phyloP scores from a whole-genome alignment of 2,797 vertebrate genomes.

The Sphenopsis melanotis region DNA sequence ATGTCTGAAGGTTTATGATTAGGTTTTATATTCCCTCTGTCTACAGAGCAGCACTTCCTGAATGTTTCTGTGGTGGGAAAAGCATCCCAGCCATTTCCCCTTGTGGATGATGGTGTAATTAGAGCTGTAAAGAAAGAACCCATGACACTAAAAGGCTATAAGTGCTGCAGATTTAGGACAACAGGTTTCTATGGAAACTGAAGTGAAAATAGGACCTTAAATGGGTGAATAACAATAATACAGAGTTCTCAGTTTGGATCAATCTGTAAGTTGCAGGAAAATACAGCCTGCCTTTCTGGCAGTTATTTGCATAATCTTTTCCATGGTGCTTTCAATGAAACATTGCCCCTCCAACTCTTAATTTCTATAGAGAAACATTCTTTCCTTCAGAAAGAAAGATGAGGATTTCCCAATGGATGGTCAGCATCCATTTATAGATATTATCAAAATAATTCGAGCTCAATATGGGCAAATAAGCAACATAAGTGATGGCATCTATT shows the following conservation, averaged over 20 bases:
- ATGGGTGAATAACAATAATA: conserved; percentile 50
- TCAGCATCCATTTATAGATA: neutral
- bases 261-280: conserved; percentile 21
- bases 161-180: conserved; percentile 67
- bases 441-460: neutral
- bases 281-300: conserved; percentile 14
- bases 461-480: neutral
- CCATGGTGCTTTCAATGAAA: neutral
- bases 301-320: conserved; percentile 38
- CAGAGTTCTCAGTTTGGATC: conserved; percentile 41
- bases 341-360: neutral
- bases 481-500: neutral
- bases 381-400: neutral
- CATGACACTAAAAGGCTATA: conserved; percentile 67
- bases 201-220: conserved; percentile 60
- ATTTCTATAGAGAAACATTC: neutral
- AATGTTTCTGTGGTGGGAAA: conserved; percentile 66
- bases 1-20: conserved; percentile 63
- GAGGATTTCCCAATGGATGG: neutral
- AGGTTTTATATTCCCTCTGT: conserved; percentile 57
- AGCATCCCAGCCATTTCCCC: conserved; percentile 68
- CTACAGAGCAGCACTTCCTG: conserved; percentile 60
- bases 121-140: conserved; percentile 66
- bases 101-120: conserved; percentile 65
- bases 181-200: conserved; percentile 68